A percentile compares a stretch with the other conserved stretches of the same genome.
These are phyloP conservation scores for Melipona bicolor DNA, from an alignment of 2,888 invertebrate species.

Conservation along the genomic window DNA sequence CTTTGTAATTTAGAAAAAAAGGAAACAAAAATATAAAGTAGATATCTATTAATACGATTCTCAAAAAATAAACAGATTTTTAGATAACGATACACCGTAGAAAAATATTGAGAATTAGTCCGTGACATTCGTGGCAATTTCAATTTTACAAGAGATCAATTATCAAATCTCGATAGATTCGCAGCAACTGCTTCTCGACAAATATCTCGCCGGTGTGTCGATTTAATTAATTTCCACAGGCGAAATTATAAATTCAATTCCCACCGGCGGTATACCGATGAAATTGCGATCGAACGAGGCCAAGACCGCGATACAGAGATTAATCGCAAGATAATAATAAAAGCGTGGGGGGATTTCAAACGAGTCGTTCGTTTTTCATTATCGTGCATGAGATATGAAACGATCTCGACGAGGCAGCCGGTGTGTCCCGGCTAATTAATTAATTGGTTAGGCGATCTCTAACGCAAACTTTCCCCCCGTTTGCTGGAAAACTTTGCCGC, in stretches of 20 bases:
- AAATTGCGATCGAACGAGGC: background rate
- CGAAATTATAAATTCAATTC: background rate
- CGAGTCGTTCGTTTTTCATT: conserved; percentile 1
- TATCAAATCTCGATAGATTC: too few relatives aligned
- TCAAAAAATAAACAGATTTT: background rate
- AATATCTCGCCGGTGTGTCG: background rate
- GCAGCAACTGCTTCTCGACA: background rate
- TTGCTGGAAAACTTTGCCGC: conserved; percentile 6
- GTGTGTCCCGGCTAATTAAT: conserved; percentile 25
- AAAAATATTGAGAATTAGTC: background rate
- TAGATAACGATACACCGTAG: background rate
- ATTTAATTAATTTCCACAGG: background rate
- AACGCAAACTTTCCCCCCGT: background rate
- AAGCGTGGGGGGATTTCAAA: background rate
- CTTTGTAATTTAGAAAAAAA: background rate
- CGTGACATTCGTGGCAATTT: too few relatives aligned
- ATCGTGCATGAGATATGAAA: background rate
- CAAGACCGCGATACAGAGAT: background rate
- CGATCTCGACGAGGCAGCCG: background rate
- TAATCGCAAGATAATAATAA: background rate
- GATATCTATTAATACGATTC: background rate
- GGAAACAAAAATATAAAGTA: background rate
- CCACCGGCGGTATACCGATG: too few relatives aligned
- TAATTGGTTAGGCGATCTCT: conserved; percentile 14
- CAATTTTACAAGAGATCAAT: too few relatives aligned